Conservation (phyloP, 92 coral and sea anemone species). For the Heteractis magnifica region DNA sequence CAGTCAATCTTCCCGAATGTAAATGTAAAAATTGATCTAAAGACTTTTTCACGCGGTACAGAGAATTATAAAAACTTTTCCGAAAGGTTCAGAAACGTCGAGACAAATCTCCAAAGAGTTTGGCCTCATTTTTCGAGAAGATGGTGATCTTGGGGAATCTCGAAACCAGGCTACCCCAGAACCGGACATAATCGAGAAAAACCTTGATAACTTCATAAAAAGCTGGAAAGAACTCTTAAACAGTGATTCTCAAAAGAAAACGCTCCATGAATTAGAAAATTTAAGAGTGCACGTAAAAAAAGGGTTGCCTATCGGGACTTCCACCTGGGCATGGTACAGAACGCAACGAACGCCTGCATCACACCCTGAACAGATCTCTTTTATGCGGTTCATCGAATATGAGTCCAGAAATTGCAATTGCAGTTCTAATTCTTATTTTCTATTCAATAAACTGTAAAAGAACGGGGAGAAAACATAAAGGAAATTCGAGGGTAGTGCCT, state of each 20-base stretch:
- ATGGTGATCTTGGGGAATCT: constrained; percentile 49
- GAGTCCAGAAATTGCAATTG: constrained; percentile 17
- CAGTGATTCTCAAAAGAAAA: background rate
- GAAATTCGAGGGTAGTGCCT: constrained; percentile 11
- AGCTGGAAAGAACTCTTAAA: constrained; percentile 10
- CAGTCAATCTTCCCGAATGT: constrained; percentile 37
- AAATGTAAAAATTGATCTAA: constrained; percentile 42
- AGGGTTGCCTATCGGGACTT: constrained; percentile 19
- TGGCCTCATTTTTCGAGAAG: constrained; percentile 45
- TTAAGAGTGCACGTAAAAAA: constrained; percentile 3
- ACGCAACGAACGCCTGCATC: constrained; percentile 24
- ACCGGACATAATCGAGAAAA: constrained; percentile 23
- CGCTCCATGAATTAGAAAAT: background rate
- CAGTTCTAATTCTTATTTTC: background rate
- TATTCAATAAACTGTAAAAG: constrained; percentile 7
- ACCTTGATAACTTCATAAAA: constrained; percentile 41
- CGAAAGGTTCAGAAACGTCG: constrained; percentile 27
- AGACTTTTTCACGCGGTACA: constrained; percentile 59
- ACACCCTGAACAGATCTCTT: constrained; percentile 7
- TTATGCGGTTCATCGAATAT: constrained; percentile 10
- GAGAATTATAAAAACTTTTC: constrained; percentile 44
- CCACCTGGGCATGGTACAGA: constrained; percentile 21
- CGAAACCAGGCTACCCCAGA: constrained; percentile 33
- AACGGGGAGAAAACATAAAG: constrained; percentile 12
- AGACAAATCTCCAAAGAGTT: constrained; percentile 42